These are phyloP conservation scores for Caenorhabditis sinica DNA, from an alignment of 2,888 invertebrate genomes.

Conservation along the genomic window DNA sequence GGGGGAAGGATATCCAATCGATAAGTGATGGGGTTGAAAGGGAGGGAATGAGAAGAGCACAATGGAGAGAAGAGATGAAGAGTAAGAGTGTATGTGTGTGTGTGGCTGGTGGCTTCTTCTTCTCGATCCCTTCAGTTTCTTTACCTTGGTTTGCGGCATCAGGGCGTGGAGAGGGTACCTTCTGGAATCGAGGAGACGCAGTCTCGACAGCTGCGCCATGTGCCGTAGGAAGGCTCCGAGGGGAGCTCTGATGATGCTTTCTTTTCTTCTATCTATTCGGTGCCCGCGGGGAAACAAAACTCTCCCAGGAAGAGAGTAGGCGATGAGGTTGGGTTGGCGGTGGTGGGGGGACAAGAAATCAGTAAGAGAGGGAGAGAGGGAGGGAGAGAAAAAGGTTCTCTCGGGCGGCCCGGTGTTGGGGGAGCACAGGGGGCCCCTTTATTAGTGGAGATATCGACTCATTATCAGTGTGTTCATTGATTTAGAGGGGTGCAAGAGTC, in stretches of 20 bases:
- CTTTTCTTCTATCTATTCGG: not conserved
- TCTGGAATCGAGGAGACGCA: conserved; percentile 44
- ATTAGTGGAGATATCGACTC: not conserved
- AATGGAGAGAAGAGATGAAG: conserved; percentile 31
- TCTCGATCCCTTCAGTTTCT: conserved; percentile 57
- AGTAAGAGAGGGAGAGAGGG: conserved; percentile 8
- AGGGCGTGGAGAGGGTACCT: not conserved
- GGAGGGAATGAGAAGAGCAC: conserved; percentile 7
- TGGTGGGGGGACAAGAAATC: too few relatives aligned
- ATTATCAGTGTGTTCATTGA: conserved; percentile 1
- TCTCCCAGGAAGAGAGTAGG: conserved; percentile 33
- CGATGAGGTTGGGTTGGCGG: conserved; percentile 5
- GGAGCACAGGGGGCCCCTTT: not conserved
- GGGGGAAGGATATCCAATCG: conserved; percentile 28
- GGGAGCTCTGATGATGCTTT: conserved; percentile 14
- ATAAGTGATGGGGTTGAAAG: conserved; percentile 27
- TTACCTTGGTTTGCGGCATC: conserved; percentile 59
- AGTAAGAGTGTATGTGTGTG: conserved; percentile 50
- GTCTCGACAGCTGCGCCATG: conserved; percentile 64
- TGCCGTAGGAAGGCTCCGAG: conserved; percentile 46
- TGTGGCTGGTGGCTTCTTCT: conserved; percentile 32
- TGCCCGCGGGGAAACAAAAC: conserved; percentile 43
- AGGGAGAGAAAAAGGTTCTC: conserved; percentile 19
- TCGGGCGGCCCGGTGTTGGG: conserved; percentile 51
- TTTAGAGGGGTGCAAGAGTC: not conserved